Evolutionary conservation across 2,113 vertebrate species (phyloP).

Genomic region (Chaetops frenatus): DNA sequence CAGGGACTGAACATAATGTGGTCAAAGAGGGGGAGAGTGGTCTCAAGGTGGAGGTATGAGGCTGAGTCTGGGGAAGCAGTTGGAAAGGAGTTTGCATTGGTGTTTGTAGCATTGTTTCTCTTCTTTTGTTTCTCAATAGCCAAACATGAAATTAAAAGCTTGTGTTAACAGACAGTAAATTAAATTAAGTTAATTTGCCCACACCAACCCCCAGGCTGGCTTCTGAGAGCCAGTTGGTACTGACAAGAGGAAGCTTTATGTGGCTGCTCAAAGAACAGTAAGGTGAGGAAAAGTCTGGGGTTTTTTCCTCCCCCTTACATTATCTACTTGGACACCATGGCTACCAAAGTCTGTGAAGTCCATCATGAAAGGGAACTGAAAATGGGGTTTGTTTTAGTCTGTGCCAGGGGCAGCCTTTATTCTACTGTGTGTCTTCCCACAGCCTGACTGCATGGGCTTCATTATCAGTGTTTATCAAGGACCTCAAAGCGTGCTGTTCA

Average conservation of each 20-base stretch:
- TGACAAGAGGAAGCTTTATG: not conserved
- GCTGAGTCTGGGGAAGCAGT: not conserved
- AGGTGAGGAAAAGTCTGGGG: not conserved
- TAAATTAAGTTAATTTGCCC: not conserved
- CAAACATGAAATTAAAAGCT: not conserved
- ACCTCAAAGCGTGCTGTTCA: slow-evolving; percentile 28
- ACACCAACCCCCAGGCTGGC: not conserved
- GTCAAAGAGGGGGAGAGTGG: not conserved
- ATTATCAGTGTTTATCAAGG: slow-evolving; percentile 39
- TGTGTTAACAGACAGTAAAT: not conserved
- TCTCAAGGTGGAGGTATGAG: rapidly evolving
- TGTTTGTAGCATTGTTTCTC: not conserved
- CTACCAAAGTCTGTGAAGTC: slow-evolving; percentile 18
- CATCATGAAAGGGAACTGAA: slow-evolving; percentile 10
- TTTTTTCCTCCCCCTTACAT: not conserved
- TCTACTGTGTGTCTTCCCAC: not conserved
- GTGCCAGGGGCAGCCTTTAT: slow-evolving; percentile 25
- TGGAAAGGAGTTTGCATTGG: not conserved
- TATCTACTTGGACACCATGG: not conserved
- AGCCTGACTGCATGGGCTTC: slow-evolving; percentile 20
- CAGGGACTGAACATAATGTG: rapidly evolving
- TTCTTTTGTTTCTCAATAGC: not conserved
- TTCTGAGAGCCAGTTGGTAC: not conserved
- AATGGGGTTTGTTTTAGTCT: slow-evolving; percentile 19
- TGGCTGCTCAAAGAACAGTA: not conserved